Evolutionary conservation across 2,888 invertebrate genomes (phyloP), one percentile per base, ranked within the genome.

Genomic region (Leptothorax acervorum): DNA sequence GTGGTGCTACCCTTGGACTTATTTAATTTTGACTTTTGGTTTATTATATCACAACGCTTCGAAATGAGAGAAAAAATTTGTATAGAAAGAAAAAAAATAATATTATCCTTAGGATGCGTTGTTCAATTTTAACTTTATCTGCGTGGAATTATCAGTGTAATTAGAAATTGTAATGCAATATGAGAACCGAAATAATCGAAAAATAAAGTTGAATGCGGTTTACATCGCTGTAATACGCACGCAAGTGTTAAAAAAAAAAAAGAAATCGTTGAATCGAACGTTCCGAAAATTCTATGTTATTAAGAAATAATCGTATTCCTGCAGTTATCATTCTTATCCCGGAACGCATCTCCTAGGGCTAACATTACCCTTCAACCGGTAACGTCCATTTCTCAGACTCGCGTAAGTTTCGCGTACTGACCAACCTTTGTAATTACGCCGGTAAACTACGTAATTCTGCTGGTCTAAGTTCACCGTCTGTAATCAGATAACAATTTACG

Each of bases 401-500:
- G 35, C 48, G 18, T 73, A 57, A 23, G 75, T 75, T 65, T 65
- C 35, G 18, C 75, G 18, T 51, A 48, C 65, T 65, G 65, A n/a
- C 39, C 45, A 48, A 5, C 35, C 45, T 75, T 75, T 51, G 35
- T 75, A 75, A 75, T 75, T 75, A 75, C 65, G 48, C 48, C 8
- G 23, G 35, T 51, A 35, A 63, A 63, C 63, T 75, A 65, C 65
- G 63, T 63, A 65, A 75, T 75, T 75, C 23, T 15, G 12, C 74
- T 35, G 75, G 35, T 42, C 48, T 65, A 51, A 75, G 75, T 48
- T 75, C 62, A 48, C 45, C n/a, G 75, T 48, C 63, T 63, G 48
- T 39, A 75, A 65, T 75, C 75, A 65, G 48, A 65, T 75, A 65
- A 75, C 75, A 65, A 65, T 75, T 75, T 75, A 75, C 55, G n/a